Evolutionary conservation across 2,113 vertebrate species (phyloP).

Genomic region (Aegypius monachus): DNA sequence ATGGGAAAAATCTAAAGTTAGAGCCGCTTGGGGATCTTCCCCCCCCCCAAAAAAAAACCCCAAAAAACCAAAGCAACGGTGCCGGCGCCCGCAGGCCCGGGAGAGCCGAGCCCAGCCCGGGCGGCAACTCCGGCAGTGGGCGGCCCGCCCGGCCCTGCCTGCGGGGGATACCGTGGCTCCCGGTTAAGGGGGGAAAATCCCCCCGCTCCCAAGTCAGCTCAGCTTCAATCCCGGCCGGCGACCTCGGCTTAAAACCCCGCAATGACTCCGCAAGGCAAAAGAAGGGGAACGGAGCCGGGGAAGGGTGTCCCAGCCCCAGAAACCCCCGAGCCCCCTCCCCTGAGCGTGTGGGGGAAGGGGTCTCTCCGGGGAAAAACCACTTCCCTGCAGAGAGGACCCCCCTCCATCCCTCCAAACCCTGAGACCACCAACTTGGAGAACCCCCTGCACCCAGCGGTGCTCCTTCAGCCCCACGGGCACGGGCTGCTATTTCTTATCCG

Average conservation of each 20-base stretch:
- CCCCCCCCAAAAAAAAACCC: not conserved
- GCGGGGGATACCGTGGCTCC: not conserved
- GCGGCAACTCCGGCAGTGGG: too few species aligned
- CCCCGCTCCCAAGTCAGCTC: not conserved
- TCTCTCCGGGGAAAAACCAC: not conserved
- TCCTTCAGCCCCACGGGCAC: not conserved
- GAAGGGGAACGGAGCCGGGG: not conserved
- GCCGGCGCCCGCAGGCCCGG: not conserved
- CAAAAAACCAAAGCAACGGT: not conserved
- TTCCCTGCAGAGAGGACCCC: constrained; percentile 18
- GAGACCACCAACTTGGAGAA: constrained; percentile 61
- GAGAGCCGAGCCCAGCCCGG: not conserved
- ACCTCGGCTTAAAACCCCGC: not conserved
- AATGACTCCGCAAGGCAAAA: not conserved
- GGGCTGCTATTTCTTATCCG: not conserved
- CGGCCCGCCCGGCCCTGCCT: not conserved
- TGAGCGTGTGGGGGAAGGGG: not conserved
- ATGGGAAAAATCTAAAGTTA: not conserved
- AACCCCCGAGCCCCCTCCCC: not conserved
- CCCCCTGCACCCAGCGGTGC: not conserved
- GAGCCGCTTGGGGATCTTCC: not conserved
- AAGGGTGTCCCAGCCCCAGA: not conserved
- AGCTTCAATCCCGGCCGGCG: not conserved
- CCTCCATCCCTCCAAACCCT: not conserved
- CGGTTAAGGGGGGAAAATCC: not conserved